These are phyloP conservation scores for Lasioglossum zephyrum DNA, from an alignment of 2,888 invertebrate genomes.

Conservation along the genomic window DNA sequence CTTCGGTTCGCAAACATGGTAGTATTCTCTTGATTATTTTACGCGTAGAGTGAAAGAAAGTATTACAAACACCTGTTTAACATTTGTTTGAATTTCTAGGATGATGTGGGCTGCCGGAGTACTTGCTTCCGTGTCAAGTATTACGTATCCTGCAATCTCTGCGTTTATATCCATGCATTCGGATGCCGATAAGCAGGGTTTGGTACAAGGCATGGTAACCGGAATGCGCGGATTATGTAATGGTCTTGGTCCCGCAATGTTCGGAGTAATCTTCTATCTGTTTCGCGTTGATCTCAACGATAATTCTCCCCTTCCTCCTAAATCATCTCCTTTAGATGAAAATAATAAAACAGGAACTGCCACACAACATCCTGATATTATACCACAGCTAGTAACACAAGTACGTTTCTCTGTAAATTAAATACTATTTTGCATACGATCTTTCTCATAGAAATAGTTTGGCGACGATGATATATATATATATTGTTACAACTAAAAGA, in stretches of 20 bases:
- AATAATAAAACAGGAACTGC: conserved; percentile 83
- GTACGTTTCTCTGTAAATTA: conserved; percentile 7
- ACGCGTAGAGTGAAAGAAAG: not conserved
- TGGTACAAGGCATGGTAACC: conserved; percentile 99
- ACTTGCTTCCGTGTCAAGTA: conserved; percentile 96
- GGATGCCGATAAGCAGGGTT: conserved; percentile 98
- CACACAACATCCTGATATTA: conserved; percentile 85
- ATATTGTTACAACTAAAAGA: not conserved
- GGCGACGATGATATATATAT: not conserved
- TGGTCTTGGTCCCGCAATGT: conserved; percentile 99
- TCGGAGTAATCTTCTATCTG: conserved; percentile 98
- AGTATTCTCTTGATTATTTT: conserved; percentile 73
- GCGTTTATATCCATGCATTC: conserved; percentile 99
- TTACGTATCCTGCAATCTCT: conserved; percentile 99
- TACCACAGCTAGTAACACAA: conserved; percentile 84
- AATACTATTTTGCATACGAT: not conserved
- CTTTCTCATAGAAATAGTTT: not conserved
- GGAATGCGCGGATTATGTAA: conserved; percentile 99
- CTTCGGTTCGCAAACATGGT: conserved; percentile 97
- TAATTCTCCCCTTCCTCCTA: conserved; percentile 84
- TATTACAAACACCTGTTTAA: conserved; percentile 17
- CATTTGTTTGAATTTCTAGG: conserved; percentile 84
- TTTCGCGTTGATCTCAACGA: conserved; percentile 99
- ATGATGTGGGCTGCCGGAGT: conserved; percentile 99
- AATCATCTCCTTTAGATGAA: conserved; percentile 83